Percentiles rank a stretch among this genome's conserved stretches.
These are phyloP conservation scores for Ranitomeya imitator DNA, from an alignment of 2,113 vertebrate species.

Conservation along the genomic window DNA sequence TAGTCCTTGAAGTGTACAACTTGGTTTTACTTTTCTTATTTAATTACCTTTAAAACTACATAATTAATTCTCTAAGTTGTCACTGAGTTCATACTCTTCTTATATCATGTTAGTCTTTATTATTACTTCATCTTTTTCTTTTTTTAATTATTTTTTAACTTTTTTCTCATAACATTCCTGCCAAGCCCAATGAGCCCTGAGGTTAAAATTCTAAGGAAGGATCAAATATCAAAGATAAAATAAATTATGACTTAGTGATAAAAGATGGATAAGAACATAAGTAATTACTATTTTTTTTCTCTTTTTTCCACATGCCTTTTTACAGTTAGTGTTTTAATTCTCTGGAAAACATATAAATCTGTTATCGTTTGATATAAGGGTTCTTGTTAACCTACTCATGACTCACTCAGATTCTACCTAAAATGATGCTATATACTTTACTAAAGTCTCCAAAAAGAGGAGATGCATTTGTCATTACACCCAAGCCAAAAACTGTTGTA, in stretches of 20 bases:
- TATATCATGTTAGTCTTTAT: background rate
- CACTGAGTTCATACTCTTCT: background rate
- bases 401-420: too few species aligned
- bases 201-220: background rate
- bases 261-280: background rate
- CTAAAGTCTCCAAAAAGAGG: too few species aligned
- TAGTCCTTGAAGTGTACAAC: background rate
- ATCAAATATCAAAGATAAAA: conserved; percentile 5
- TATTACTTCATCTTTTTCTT: background rate
- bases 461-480: too few species aligned
- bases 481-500: too few species aligned
- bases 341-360: background rate
- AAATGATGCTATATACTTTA: too few species aligned
- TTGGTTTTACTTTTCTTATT: background rate
- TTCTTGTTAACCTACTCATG: too few species aligned
- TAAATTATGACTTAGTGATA: conserved; percentile 14
- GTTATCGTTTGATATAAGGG: background rate
- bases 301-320: background rate
- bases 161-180: background rate
- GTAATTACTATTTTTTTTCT: background rate
- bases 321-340: background rate
- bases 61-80: background rate
- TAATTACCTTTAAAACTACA: background rate
- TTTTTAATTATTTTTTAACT: background rate
- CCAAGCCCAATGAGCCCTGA: background rate